A percentile compares a stretch with the other conserved stretches of the same genome.
These are phyloP conservation scores for Omphaloscelis lunosa DNA, from an alignment of 2,888 invertebrate species.

Conservation along the genomic window DNA sequence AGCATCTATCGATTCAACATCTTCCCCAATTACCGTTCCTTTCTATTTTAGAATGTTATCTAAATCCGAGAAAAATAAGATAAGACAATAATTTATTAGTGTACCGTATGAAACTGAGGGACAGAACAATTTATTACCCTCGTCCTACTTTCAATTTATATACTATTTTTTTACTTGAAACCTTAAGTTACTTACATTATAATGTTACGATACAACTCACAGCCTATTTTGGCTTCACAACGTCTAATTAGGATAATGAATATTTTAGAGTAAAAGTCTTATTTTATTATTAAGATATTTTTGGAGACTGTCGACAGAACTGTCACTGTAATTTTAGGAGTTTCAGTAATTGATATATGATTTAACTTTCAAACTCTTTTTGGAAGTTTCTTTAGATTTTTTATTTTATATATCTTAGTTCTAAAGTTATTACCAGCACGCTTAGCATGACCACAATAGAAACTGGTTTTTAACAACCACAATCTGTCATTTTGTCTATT, in stretches of 20 bases:
- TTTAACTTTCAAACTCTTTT: not conserved
- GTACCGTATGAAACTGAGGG: slow-evolving; percentile 57
- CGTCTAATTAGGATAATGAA: slow-evolving; percentile 62
- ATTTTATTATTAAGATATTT: slow-evolving; percentile 43
- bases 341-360: slow-evolving; percentile 23
- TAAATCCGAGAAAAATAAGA: slow-evolving; percentile 45
- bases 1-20: slow-evolving; percentile 3
- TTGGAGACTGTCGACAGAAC: slow-evolving; percentile 21
- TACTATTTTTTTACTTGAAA: slow-evolving; percentile 62
- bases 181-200: slow-evolving; percentile 63
- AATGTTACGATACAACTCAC: slow-evolving; percentile 74
- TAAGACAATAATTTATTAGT: slow-evolving; percentile 61
- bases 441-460: too few relatives aligned
- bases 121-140: slow-evolving; percentile 63
- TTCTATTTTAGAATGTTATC: slow-evolving; percentile 40
- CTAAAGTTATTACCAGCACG: slow-evolving; percentile 21
- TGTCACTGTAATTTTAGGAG: slow-evolving; percentile 18
- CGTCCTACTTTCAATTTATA: slow-evolving; percentile 49
- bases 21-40: slow-evolving; percentile 10
- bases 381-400: not conserved
- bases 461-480: too few relatives aligned
- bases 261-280: slow-evolving; percentile 50
- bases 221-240: slow-evolving; percentile 79
- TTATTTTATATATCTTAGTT: slow-evolving; percentile 20
- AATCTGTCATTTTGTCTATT: too few relatives aligned